These are phyloP conservation scores for Oryzias sinensis DNA, from an alignment of 2,797 vertebrate species.

Conservation along the genomic window DNA sequence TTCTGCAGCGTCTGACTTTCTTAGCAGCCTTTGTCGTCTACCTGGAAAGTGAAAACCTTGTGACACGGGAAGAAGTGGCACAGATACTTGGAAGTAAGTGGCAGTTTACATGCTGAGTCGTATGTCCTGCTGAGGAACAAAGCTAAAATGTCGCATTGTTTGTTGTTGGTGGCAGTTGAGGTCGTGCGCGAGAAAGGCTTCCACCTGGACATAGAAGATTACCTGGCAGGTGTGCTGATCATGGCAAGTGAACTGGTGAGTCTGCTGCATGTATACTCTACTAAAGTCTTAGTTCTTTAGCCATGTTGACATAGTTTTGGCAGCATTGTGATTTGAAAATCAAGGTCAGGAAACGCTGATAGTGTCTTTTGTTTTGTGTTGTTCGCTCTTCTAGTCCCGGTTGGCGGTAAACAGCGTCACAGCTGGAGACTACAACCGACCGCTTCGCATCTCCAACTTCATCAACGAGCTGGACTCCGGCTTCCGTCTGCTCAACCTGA, in stretches of 20 bases:
- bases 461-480: slow-evolving; percentile 98
- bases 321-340: too few relatives aligned
- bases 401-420: slow-evolving; percentile 98
- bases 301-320: too few relatives aligned
- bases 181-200: slow-evolving; percentile 93
- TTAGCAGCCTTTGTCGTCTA: slow-evolving; percentile 92
- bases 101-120: neutral
- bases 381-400: slow-evolving; percentile 77
- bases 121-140: neutral
- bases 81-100: slow-evolving; percentile 93
- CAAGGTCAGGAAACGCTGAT: too few relatives aligned
- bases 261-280: neutral
- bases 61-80: slow-evolving; percentile 89
- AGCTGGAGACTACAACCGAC: slow-evolving; percentile 90
- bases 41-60: slow-evolving; percentile 89
- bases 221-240: slow-evolving; percentile 92
- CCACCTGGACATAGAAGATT: slow-evolving; percentile 96
- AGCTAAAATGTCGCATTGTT: neutral
- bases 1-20: slow-evolving; percentile 91
- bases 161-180: slow-evolving; percentile 78
- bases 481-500: slow-evolving; percentile 96
- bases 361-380: too few relatives aligned
- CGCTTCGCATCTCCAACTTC: slow-evolving; percentile 93
- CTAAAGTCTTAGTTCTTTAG: too few relatives aligned
- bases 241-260: slow-evolving; percentile 97